phyloP scores from a whole-genome alignment of 2,888 invertebrate species.

The Platycnemis pennipes region DNA sequence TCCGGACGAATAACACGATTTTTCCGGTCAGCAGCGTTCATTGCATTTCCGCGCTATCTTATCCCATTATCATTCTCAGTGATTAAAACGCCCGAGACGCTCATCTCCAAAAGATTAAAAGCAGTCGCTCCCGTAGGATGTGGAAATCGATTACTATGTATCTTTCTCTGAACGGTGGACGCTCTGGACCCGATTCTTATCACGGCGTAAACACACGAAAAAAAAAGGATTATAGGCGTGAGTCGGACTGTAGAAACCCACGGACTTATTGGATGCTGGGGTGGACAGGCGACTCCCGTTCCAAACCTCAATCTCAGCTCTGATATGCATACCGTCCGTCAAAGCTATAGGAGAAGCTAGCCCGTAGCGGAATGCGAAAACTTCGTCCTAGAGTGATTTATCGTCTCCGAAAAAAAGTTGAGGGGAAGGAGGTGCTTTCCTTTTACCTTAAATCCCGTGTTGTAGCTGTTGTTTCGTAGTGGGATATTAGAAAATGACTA shows the following conservation, averaged over 20 bases:
- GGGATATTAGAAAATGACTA: conserved; percentile 35
- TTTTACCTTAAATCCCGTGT: conserved; percentile 7
- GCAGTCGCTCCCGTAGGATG: background rate
- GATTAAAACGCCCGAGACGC: background rate
- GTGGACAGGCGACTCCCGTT: background rate
- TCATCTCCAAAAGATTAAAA: background rate
- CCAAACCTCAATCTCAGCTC: background rate
- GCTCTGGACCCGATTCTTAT: background rate
- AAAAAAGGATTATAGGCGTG: background rate
- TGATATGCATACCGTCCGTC: background rate
- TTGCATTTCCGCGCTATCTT: background rate
- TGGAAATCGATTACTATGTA: background rate
- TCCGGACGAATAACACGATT: background rate
- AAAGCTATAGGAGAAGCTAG: background rate
- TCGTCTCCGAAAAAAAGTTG: background rate
- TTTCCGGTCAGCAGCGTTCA: background rate
- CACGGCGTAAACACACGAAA: background rate
- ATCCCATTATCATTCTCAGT: background rate
- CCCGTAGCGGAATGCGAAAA: background rate
- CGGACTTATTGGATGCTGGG: background rate
- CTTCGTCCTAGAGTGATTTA: conserved; percentile 4
- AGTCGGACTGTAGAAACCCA: background rate
- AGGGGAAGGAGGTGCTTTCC: background rate
- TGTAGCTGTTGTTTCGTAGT: conserved; percentile 5
- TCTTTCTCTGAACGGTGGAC: background rate